Base-by-base conservation (phyloP, 1,140 invertebrate genomes). In the Magallana angulata region DNA sequence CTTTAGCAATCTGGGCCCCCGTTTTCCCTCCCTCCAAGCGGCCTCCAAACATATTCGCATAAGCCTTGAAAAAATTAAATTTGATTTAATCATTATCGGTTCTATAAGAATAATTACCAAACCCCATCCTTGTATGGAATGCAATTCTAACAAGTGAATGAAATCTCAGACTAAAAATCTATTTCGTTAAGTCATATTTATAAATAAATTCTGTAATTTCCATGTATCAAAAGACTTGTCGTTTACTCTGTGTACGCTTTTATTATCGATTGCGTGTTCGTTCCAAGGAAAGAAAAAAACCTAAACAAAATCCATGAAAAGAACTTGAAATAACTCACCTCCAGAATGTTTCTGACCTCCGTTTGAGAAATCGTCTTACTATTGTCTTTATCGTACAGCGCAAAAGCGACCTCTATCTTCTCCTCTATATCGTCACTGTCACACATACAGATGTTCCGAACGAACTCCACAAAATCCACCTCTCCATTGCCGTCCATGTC, bases 381-480 rank as follows among this genome's bases (percentile, higher is more conserved):
- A 16, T 62, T 62, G 48, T 84, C 58, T 36, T 48, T 84, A 62
- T 84, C 82, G 56, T 84, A 84, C 30, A 84, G 48, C 12, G 24
- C 30, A 62, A 84, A 84, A 58, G 82, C 82, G 3, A 84, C 60
- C 57, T 84, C 59, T 2, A 84, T 84, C 36, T 84, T 84, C 18
- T 84, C 82, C n/a, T 84, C 82, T 9, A 84, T 62, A 84, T 84
- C 18, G 11, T 84, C 57, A 84, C 82, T 84, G 48, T 84, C 82
- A 84, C 82, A 84, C 82, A 84, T 60, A 36, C 82, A 84, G 5
- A 84, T 36, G 58, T 59, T 84, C 57, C 24, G 16, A 16, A 84
- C 82, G 60, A 84, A 84, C 30, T 84, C 82, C 57, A 62, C 18
- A 84, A 84, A 84, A 60, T 84, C 82, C 12, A 84, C 82, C 30